Base-by-base conservation (phyloP, 2,113 vertebrate species). In the Prunella himalayana region DNA sequence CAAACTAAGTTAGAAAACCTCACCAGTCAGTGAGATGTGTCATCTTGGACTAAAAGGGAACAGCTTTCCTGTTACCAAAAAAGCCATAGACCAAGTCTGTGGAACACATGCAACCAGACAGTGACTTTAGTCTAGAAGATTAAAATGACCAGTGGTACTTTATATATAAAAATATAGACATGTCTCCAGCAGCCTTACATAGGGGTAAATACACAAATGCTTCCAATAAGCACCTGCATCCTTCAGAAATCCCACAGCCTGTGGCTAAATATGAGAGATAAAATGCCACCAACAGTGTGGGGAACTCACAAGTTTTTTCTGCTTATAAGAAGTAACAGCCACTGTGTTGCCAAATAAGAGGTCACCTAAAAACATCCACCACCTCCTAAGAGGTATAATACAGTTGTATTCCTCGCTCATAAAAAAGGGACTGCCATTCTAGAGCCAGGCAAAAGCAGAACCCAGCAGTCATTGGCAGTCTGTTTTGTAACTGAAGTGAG, bases 191-290 rank as follows among this genome's bases (percentile, higher is more conserved):
- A 84, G 35, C 19, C 23, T 42, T 63, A n/a, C 2, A 42, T 11
- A 72, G 15, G 7, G 21, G 23, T 37, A 24, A 88, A 63, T 20
- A 90, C 0, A 6, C 11, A 71, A 71, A 44, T 14, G 2, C 8
- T 82, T 68, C 79, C 28, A 51, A 30, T 2, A 75, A 75, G 70
- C 30, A 56, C 7, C 37, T 21, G 25, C 54, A 60, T 35, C 49
- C 45, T 73, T 56, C 75, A 73, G 57, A 72, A 94, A 72, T 63
- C 35, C 60, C 78, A 84, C 11, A 42, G 54, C 5, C 33, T 14
- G 3, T 8, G 23, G 73, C 28, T 41, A 79, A 71, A 77, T 7
- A 5, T 0, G 2, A 2, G 1, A 20, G 28, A 70, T 6, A 15
- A 60, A n/a, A 39, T n/a, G 33, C 39, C 47, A 77, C 22, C 73